Evolutionary conservation across 2,888 invertebrate species (phyloP).

Genomic region (Ornithoptera alexandrae): DNA sequence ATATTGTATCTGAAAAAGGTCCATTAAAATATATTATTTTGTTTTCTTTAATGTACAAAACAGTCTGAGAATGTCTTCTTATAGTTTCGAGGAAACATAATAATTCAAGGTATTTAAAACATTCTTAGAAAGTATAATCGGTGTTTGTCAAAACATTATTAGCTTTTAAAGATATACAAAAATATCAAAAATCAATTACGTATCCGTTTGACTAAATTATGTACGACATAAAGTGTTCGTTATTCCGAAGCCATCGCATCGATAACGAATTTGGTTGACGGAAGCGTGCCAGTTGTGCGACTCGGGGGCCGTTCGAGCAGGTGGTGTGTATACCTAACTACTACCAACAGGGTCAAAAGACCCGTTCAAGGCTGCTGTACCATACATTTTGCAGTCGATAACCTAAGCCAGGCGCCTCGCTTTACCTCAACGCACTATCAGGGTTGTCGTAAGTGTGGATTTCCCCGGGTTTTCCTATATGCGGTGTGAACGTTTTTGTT

Average conservation of each 20-base stretch:
- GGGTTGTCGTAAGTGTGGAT: slow-evolving; percentile 15
- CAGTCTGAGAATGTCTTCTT: background rate
- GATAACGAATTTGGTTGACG: slow-evolving; percentile 22
- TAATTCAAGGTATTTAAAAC: background rate
- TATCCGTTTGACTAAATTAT: background rate
- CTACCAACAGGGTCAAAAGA: slow-evolving; percentile 67
- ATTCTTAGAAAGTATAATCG: too few relatives aligned
- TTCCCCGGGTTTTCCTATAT: slow-evolving; percentile 21
- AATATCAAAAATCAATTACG: too few relatives aligned
- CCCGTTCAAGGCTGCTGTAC: slow-evolving; percentile 63
- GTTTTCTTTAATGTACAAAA: background rate
- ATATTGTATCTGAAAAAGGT: background rate
- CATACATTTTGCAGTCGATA: slow-evolving; percentile 63
- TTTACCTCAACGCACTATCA: slow-evolving; percentile 32
- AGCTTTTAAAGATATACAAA: too few relatives aligned
- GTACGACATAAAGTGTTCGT: slow-evolving; percentile 9
- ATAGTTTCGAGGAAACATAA: background rate
- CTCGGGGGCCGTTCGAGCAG: slow-evolving; percentile 55
- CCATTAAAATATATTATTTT: slow-evolving; percentile 10
- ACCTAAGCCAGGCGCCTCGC: slow-evolving; percentile 58
- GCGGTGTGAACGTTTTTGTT: slow-evolving; percentile 10
- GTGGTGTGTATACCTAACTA: slow-evolving; percentile 56
- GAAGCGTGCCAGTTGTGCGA: slow-evolving; percentile 37
- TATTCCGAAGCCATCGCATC: slow-evolving; percentile 17
- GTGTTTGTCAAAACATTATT: too few relatives aligned